These are phyloP conservation scores for Chymomyza fuscimana DNA, from an alignment of 2,888 invertebrate species.

Conservation along the genomic window DNA sequence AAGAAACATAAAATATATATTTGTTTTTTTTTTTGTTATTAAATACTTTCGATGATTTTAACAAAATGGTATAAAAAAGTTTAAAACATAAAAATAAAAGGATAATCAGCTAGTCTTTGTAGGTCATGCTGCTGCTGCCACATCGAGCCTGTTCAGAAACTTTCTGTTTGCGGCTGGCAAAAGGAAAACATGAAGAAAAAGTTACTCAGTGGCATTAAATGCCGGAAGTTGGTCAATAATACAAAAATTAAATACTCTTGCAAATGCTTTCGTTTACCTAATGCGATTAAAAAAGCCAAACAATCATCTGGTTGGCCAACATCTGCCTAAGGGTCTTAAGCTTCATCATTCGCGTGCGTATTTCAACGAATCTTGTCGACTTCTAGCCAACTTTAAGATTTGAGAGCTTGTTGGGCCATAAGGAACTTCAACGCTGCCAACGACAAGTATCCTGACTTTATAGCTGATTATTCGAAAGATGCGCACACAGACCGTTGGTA, in stretches of 20 bases:
- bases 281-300: constrained; percentile 38
- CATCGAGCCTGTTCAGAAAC: neutral
- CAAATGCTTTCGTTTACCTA: constrained; percentile 28
- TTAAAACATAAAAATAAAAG: too few species aligned
- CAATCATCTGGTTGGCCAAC: constrained; percentile 4
- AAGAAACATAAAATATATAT: too few species aligned
- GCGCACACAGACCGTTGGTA: neutral
- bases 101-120: too few species aligned
- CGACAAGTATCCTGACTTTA: constrained; percentile 33
- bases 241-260: constrained; percentile 16
- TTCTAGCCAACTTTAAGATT: neutral
- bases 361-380: neutral
- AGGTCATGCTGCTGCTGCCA: too few species aligned
- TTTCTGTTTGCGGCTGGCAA: neutral
- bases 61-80: too few species aligned
- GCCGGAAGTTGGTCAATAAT: constrained; percentile 42
- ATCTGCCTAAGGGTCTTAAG: neutral
- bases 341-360: neutral
- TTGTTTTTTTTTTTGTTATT: too few species aligned
- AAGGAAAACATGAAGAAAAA: constrained; percentile 12
- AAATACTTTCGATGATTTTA: too few species aligned
- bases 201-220: constrained; percentile 26
- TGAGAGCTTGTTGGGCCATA: neutral
- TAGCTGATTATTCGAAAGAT: constrained; percentile 59
- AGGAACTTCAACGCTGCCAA: constrained; percentile 20